A percentile compares a stretch with the other conserved stretches of the same genome.
phyloP scores from a whole-genome alignment of 1,140 invertebrate species.

The Hyphantria cunea region DNA sequence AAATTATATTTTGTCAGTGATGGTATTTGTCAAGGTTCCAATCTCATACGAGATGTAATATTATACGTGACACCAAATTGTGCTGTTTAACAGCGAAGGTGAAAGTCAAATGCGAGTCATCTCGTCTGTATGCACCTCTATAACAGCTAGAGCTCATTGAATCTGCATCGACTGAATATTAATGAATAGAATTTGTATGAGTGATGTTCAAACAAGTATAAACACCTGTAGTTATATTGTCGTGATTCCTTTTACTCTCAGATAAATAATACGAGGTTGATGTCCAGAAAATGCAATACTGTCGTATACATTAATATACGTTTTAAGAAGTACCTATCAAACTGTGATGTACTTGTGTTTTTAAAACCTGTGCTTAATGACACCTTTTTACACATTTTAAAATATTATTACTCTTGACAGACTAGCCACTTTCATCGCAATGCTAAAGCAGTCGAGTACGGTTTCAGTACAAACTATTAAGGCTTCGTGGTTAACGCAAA shows the following conservation, averaged over 20 bases:
- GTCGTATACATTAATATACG: too few relatives aligned
- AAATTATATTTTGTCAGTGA: conserved; percentile 1
- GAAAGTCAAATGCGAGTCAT: conserved; percentile 40
- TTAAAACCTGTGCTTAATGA: too few relatives aligned
- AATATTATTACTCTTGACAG: too few relatives aligned
- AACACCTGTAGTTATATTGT: neutral
- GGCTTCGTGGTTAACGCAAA: conserved; percentile 43
- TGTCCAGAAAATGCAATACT: too few relatives aligned
- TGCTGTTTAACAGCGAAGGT: conserved; percentile 38
- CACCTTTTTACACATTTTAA: neutral
- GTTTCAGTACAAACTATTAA: conserved; percentile 28
- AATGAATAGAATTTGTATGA: conserved; percentile 32
- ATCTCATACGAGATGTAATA: neutral
- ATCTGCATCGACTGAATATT: conserved; percentile 34
- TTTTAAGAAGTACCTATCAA: too few relatives aligned
- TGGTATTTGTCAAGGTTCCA: conserved; percentile 1
- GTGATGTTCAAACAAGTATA: conserved; percentile 21
- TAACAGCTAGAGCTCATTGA: conserved; percentile 22
- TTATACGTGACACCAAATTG: conserved; percentile 33
- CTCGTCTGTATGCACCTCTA: conserved; percentile 39
- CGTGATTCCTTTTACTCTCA: too few relatives aligned
- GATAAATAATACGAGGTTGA: too few relatives aligned
- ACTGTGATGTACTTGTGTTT: too few relatives aligned
- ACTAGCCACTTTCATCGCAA: conserved; percentile 8
- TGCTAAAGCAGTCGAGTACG: conserved; percentile 19